Conservation (phyloP, 2,888 invertebrate species). For the Drepana falcataria region DNA sequence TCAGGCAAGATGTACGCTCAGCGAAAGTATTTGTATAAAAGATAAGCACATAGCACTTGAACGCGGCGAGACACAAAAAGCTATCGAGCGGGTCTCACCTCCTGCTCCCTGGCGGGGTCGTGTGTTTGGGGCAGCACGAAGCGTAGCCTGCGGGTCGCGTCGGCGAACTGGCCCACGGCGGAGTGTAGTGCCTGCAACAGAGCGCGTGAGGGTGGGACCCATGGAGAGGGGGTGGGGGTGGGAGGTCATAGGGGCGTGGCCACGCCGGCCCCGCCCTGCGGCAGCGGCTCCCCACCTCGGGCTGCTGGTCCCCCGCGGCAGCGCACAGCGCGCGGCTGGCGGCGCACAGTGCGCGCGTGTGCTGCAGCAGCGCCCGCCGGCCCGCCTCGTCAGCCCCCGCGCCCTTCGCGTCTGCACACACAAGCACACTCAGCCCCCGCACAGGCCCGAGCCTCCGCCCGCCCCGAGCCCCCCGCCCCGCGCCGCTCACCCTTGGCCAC, state of each 20-base stretch:
- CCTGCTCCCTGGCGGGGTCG: slow-evolving; percentile 25
- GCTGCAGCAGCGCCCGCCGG: slow-evolving; percentile 16
- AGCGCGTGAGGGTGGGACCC: neutral
- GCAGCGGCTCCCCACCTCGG: slow-evolving; percentile 9
- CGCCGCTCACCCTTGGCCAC: slow-evolving; percentile 39
- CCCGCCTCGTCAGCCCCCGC: slow-evolving; percentile 16
- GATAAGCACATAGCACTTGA: no score
- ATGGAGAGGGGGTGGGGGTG: no score
- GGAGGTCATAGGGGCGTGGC: no score
- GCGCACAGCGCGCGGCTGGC: slow-evolving; percentile 22
- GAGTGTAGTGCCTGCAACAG: slow-evolving; percentile 25
- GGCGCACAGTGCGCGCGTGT: slow-evolving; percentile 25
- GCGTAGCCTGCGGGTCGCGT: slow-evolving; percentile 23
- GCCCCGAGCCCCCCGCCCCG: neutral
- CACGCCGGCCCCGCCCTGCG: neutral
- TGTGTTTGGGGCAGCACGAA: slow-evolving; percentile 22
- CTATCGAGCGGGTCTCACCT: slow-evolving; percentile 20
- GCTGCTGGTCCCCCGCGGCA: slow-evolving; percentile 12
- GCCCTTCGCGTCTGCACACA: slow-evolving; percentile 19
- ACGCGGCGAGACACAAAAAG: no score
- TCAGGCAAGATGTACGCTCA: no score
- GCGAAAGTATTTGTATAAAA: no score
- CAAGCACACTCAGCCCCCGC: neutral
- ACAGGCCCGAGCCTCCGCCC: neutral
- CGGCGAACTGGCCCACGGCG: slow-evolving; percentile 23